phyloP scores from a whole-genome alignment of 1,140 invertebrate species.

The Chironomus striatipennis region DNA sequence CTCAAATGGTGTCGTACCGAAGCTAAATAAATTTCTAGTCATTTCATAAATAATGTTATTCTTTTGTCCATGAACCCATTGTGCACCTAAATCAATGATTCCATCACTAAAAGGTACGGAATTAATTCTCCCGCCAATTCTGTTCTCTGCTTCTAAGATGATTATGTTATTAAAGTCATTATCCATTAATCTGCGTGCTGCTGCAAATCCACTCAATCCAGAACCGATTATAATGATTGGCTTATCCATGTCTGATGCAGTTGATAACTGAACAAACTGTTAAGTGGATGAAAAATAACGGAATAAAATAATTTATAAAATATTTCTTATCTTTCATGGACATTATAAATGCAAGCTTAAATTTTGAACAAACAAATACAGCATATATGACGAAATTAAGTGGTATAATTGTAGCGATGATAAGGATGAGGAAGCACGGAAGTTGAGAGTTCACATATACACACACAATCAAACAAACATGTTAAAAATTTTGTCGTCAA shows the following conservation, averaged over 20 bases:
- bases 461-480: too few relatives aligned
- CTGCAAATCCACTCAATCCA: slow-evolving; percentile 50
- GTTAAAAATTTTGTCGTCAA: too few relatives aligned
- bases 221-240: slow-evolving; percentile 48
- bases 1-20: slow-evolving; percentile 36
- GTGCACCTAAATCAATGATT: slow-evolving; percentile 69
- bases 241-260: slow-evolving; percentile 22
- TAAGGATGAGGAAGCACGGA: too few relatives aligned
- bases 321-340: too few relatives aligned
- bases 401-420: too few relatives aligned
- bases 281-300: too few relatives aligned
- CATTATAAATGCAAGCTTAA: too few relatives aligned
- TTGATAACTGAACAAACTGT: too few relatives aligned
- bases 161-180: slow-evolving; percentile 46
- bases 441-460: too few relatives aligned
- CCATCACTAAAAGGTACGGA: slow-evolving; percentile 50
- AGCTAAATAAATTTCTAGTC: slow-evolving; percentile 47
- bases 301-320: too few relatives aligned
- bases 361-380: too few relatives aligned
- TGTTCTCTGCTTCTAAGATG: slow-evolving; percentile 56
- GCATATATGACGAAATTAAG: too few relatives aligned
- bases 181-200: slow-evolving; percentile 44
- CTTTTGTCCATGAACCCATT: slow-evolving; percentile 57
- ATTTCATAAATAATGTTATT: slow-evolving; percentile 58
- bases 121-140: slow-evolving; percentile 61